Base-by-base conservation (phyloP, 2,113 vertebrate species). In the Macrotis lagotis region DNA sequence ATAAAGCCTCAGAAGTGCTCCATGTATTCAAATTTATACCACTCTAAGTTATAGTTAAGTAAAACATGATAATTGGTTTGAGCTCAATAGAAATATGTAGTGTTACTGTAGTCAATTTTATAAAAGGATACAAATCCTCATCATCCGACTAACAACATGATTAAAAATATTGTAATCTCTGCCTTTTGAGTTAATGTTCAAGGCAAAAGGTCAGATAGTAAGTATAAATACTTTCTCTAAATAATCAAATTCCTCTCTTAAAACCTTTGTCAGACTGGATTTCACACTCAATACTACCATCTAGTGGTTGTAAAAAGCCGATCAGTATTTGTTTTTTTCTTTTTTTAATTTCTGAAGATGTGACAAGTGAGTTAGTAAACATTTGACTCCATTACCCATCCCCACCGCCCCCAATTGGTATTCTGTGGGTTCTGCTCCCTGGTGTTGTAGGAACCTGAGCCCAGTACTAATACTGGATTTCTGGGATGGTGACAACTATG, bases 231-330 rank as follows among this genome's bases (percentile, higher is more conserved):
- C 53, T 49, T 88, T 93, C 90, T 91, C 11, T 24, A 51, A 14
- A 55, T 83, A 55, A 31, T 50, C 89, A 49, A n/a, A 95, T 83
- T 51, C 25, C n/a, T 93, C 3, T 3, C 0, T 48, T 90, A 53
- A 96, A 94, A 97, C n/a, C 51, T 7, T 55, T 3, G 22, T 50
- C 90, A 12, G 8, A 8, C 50, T 91, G 66, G 12, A 31, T 97
- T 10, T 91, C 94, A 89, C 50, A 48, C 95, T 94, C 93, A 96
- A 95, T 92, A 49, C 1, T 47, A 55, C 95, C 97, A 97, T 91
- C 97, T 97, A 96, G 92, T 97, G 97, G 96, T 97, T 95, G 95
- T 94, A 44, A n/a, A 50, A 8, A 48, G 25, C 0, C 52, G 90
- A 95, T 14, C 28, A 37, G 55, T 31, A 37, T 4, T 66, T 37